phyloP scores from a whole-genome alignment of 1,140 invertebrate species.

The Meloidogyne floridensis region DNA sequence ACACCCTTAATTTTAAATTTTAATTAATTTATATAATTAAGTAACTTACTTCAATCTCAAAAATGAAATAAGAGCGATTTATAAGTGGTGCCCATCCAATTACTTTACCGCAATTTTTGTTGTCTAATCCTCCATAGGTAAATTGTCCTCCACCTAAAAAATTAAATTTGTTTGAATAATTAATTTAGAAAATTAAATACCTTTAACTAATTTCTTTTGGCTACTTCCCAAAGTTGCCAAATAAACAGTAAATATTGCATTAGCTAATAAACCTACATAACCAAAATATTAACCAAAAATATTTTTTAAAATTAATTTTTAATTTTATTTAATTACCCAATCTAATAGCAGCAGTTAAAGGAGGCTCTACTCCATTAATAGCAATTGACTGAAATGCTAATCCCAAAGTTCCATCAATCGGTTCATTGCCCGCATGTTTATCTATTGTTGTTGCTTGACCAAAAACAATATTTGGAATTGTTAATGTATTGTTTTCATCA shows the following conservation, averaged over 20 bases:
- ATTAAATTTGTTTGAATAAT: not conserved
- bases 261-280: not conserved
- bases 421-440: not conserved
- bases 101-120: constrained; percentile 34
- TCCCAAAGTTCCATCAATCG: constrained; percentile 24
- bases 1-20: too few species aligned
- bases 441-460: constrained; percentile 23
- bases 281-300: not conserved
- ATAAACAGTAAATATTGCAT: constrained; percentile 1
- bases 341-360: constrained; percentile 13
- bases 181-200: not conserved
- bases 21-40: not conserved
- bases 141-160: constrained; percentile 12
- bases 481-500: constrained; percentile 9
- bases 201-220: not conserved
- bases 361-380: constrained; percentile 6
- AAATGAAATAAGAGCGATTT: constrained; percentile 23
- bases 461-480: constrained; percentile 23
- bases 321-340: constrained; percentile 1
- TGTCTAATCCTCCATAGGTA: constrained; percentile 37
- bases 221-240: constrained; percentile 2
- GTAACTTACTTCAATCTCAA: constrained; percentile 26
- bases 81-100: constrained; percentile 27
- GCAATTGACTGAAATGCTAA: constrained; percentile 26
- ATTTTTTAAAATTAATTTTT: constrained; percentile 7